Base-by-base conservation (phyloP, 2,113 vertebrate genomes). In the Glareola pratincola region DNA sequence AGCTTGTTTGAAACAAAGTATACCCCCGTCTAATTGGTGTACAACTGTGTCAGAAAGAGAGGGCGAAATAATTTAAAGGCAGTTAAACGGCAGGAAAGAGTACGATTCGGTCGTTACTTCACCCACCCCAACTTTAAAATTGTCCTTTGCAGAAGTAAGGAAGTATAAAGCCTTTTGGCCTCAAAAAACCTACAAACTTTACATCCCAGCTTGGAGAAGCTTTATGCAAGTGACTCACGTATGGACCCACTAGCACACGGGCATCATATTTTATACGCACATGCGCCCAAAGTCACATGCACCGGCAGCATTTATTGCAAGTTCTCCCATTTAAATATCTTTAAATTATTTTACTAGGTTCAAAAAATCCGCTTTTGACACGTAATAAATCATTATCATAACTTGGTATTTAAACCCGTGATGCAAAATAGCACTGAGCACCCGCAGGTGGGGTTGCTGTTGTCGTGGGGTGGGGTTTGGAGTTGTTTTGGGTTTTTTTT, bases 1-100 rank as follows among this genome's bases (percentile, higher is more conserved):
- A 96, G 92, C 59, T 93, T 85, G 93, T 94, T 94, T 92, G 89
- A 97, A 97, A 96, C 94, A 95, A 96, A 97, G 92, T 96, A 79
- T 77, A 94, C 47, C 89, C 84, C 92, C 73, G 29, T 69, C 94
- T 97, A 96, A 96, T 93, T 96, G 92, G 84, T 66, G 87, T 77
- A 91, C 76, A 94, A 92, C 81, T 95, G 86, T 66, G 57, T 86
- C 69, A 75, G 74, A 69, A 94, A 94, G 15, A 81, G 66, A 92
- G 48, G 84, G 50, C 1, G 2, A 95, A 95, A 94, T 79, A 84
- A 87, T 79, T 91, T 84, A 87, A 77, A 82, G 85, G 81, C 24
- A 62, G 62, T 85, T 96, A 95, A 95, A 90, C 15, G 14, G 41
- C 8, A 94, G 50, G 36, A 81, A 66, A 92, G 84, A 88, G 32